A percentile compares a stretch with the other conserved stretches of the same genome.
Evolutionary conservation across 2,113 vertebrate species (phyloP).

Genomic region (Megalops atlanticus): DNA sequence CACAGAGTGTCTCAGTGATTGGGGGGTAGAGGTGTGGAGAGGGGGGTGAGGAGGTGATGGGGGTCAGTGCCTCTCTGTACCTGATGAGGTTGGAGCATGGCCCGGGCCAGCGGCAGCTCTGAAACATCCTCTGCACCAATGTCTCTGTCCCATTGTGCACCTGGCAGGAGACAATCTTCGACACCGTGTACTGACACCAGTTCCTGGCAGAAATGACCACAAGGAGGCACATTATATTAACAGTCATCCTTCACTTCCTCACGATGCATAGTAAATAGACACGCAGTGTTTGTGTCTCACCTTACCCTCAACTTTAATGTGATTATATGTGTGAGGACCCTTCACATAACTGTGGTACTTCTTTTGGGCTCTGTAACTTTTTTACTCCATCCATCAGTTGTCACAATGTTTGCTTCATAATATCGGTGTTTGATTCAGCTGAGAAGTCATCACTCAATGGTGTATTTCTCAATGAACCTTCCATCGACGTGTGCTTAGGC

Average conservation of each 20-base stretch:
- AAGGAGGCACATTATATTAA: neutral
- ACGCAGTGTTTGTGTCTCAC: neutral
- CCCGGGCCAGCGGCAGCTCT: constrained; percentile 92
- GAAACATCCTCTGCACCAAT: constrained; percentile 86
- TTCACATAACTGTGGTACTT: neutral
- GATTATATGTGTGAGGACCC: neutral
- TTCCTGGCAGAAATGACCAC: constrained; percentile 69
- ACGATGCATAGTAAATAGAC: neutral
- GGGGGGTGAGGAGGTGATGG: neutral
- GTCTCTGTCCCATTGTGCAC: constrained; percentile 92
- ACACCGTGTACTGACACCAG: constrained; percentile 91
- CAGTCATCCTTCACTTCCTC: too few species aligned
- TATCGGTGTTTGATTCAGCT: neutral
- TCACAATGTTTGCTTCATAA: neutral
- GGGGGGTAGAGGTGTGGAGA: neutral
- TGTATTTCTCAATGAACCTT: too few species aligned
- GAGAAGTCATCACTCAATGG: neutral
- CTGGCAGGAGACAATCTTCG: constrained; percentile 87
- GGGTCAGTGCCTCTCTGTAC: constrained; percentile 59
- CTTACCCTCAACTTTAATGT: neutral
- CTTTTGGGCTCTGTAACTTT: neutral
- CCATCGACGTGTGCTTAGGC: too few species aligned
- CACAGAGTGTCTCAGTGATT: neutral
- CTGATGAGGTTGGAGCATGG: constrained; percentile 90
- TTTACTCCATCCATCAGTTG: too few species aligned